A percentile compares a stretch with the other conserved stretches of the same genome.
Evolutionary conservation across 2,888 invertebrate species (phyloP).

Genomic region (Arctia plantaginis): DNA sequence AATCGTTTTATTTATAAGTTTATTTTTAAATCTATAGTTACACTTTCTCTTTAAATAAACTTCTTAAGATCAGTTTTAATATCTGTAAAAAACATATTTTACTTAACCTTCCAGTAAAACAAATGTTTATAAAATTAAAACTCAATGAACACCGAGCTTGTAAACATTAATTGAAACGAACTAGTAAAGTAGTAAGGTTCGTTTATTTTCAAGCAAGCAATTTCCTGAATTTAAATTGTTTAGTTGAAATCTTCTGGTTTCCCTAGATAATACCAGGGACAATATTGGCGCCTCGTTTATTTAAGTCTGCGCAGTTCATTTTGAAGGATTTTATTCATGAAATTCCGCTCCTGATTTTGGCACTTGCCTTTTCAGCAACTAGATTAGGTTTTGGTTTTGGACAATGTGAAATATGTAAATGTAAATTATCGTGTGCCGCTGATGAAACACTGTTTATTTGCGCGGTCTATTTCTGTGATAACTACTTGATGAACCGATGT

Average conservation of each 20-base stretch:
- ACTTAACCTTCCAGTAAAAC: not conserved
- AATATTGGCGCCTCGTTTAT: not conserved
- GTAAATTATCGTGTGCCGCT: not conserved
- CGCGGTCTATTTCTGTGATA: not conserved
- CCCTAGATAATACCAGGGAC: not conserved
- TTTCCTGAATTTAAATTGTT: not conserved
- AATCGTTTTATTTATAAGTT: no score
- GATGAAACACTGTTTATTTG: no score
- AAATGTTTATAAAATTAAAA: not conserved
- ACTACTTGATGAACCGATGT: no score
- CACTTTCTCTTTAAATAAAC: no score
- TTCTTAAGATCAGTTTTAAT: no score
- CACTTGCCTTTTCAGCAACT: not conserved
- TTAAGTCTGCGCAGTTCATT: not conserved
- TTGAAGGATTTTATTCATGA: not conserved
- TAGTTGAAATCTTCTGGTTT: not conserved
- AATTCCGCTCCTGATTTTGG: not conserved
- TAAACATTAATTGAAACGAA: not conserved
- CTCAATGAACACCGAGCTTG: not conserved
- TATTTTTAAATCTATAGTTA: no score
- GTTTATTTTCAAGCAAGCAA: not conserved
- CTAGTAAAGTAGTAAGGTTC: not conserved
- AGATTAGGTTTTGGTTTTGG: not conserved
- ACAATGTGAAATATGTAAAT: not conserved
- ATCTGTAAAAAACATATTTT: not conserved